These are phyloP conservation scores for Centropus bengalensis DNA, from an alignment of 2,113 vertebrate genomes.

Conservation along the genomic window DNA sequence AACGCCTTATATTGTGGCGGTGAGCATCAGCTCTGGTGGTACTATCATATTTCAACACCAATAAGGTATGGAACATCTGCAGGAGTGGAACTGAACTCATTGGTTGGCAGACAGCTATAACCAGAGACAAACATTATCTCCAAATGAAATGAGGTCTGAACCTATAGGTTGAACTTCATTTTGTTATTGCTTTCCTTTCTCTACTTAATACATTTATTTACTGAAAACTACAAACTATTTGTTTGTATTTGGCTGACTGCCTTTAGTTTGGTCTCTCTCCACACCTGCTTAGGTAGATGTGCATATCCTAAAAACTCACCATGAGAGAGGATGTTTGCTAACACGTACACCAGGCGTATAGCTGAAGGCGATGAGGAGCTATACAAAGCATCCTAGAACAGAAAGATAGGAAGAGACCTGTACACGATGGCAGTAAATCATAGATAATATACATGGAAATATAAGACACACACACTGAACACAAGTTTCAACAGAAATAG, in stretches of 20 bases:
- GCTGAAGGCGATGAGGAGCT: neutral
- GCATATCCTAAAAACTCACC: neutral
- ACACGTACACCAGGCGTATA: neutral
- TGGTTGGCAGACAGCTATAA: neutral
- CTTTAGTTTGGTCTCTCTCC: neutral
- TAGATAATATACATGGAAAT: neutral
- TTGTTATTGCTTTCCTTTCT: neutral
- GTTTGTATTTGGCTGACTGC: neutral
- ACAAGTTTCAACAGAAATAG: neutral
- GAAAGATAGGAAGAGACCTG: neutral
- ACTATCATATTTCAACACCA: neutral
- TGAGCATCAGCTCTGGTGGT: neutral
- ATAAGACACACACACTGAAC: neutral
- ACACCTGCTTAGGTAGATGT: neutral
- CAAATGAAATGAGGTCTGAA: neutral
- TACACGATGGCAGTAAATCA: fast-evolving
- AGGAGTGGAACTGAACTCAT: neutral
- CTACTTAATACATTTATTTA: neutral
- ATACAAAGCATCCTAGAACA: neutral
- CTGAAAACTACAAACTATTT: neutral
- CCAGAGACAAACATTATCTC: neutral
- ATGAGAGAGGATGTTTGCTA: neutral
- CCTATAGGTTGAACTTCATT: neutral
- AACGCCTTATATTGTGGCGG: neutral
- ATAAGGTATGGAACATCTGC: neutral